These are phyloP conservation scores for Scolopax mira DNA, from an alignment of 2,113 vertebrate genomes.

Conservation along the genomic window DNA sequence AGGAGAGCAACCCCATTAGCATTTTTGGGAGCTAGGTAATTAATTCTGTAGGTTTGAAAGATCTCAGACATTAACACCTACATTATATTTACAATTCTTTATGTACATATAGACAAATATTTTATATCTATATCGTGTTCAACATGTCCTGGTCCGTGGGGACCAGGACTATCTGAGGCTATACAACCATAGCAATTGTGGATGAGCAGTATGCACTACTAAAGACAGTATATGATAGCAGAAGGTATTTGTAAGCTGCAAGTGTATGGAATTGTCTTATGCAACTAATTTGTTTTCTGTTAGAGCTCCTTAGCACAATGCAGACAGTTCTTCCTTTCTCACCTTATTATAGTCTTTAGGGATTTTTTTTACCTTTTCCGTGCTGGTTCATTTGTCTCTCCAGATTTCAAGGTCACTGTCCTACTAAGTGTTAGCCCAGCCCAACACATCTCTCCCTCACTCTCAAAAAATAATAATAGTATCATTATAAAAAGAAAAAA, in stretches of 20 bases:
- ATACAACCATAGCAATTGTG: background rate
- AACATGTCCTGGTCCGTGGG: background rate
- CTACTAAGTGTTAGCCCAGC: background rate
- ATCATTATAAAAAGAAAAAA: background rate
- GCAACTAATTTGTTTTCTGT: background rate
- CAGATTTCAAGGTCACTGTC: background rate
- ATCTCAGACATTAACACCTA: background rate
- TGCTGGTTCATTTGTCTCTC: background rate
- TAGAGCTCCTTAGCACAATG: background rate
- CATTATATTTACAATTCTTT: slow-evolving; percentile 7
- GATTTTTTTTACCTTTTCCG: background rate
- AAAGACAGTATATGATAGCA: background rate
- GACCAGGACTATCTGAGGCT: background rate
- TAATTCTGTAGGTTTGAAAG: background rate
- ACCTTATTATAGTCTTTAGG: background rate
- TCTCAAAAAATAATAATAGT: background rate
- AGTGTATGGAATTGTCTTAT: background rate
- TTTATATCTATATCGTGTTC: background rate
- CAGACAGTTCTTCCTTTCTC: background rate
- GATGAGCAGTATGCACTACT: background rate
- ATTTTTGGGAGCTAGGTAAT: background rate
- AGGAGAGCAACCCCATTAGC: background rate
- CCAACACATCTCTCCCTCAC: background rate
- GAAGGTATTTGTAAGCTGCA: background rate
- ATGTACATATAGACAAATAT: slow-evolving; percentile 8